Percentiles rank a stretch among this genome's conserved stretches.
Conservation (phyloP, 1,140 invertebrate genomes). For the Yoshiicerus persimilis region DNA sequence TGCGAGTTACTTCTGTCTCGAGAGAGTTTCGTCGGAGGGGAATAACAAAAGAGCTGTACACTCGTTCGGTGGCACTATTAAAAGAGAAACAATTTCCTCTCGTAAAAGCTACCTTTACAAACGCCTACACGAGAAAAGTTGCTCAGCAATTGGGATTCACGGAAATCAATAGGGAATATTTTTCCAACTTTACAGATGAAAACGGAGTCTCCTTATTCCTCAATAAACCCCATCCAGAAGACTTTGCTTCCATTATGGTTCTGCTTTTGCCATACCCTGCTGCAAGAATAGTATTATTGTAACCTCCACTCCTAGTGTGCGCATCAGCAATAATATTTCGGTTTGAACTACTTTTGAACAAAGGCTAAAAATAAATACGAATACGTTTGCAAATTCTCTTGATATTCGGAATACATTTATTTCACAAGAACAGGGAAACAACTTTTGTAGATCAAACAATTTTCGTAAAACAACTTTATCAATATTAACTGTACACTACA, state of each 20-base stretch:
- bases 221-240: not conserved
- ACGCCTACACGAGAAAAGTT: not conserved
- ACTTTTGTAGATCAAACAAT: no score
- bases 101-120: not conserved
- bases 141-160: not conserved
- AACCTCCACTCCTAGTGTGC: no score
- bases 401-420: no score
- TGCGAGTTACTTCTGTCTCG: not conserved
- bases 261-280: no score
- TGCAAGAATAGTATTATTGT: no score
- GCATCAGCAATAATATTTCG: no score
- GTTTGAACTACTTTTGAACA: no score
- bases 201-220: not conserved
- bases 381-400: no score
- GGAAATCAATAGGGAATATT: not conserved
- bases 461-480: no score
- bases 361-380: no score
- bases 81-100: slow-evolving; percentile 4
- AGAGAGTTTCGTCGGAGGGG: not conserved
- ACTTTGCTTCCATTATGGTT: not conserved
- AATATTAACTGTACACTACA: no score
- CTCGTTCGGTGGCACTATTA: not conserved
- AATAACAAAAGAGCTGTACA: not conserved
- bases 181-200: not conserved
- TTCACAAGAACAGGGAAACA: no score